Evolutionary conservation across 2,113 vertebrate species (phyloP).

Genomic region (Pangasianodon gigas): DNA sequence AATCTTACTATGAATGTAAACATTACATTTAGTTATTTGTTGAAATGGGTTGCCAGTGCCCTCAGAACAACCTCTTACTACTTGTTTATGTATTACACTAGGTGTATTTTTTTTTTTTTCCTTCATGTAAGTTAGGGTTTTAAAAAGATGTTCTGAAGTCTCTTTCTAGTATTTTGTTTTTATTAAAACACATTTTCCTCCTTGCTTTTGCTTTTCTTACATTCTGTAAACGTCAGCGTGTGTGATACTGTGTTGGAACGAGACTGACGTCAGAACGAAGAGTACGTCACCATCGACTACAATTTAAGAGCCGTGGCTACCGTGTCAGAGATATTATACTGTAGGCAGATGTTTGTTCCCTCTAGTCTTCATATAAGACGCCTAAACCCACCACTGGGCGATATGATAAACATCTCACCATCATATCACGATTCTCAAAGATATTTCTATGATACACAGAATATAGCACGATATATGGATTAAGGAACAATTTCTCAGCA

Average conservation of each 20-base stretch:
- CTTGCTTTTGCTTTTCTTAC: not conserved
- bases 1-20: constrained; percentile 66
- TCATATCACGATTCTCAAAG: not conserved
- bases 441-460: not conserved
- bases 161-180: constrained; percentile 22
- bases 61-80: not conserved
- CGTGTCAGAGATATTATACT: not conserved
- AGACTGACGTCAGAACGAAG: not conserved
- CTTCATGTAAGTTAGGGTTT: not conserved
- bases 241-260: not conserved
- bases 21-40: constrained; percentile 49
- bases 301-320: not conserved
- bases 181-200: not conserved
- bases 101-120: not conserved
- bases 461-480: not conserved
- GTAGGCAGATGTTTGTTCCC: not conserved
- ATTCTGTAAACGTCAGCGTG: too few relatives aligned
- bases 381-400: not conserved
- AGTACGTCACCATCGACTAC: not conserved
- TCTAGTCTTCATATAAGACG: not conserved
- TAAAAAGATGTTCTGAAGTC: not conserved
- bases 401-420: not conserved
- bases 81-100: not conserved
- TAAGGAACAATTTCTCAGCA: not conserved
- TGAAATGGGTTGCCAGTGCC: constrained; percentile 27